These are phyloP conservation scores for Gopherus evgoodei DNA, from an alignment of 2,113 vertebrate genomes.

Conservation along the genomic window DNA sequence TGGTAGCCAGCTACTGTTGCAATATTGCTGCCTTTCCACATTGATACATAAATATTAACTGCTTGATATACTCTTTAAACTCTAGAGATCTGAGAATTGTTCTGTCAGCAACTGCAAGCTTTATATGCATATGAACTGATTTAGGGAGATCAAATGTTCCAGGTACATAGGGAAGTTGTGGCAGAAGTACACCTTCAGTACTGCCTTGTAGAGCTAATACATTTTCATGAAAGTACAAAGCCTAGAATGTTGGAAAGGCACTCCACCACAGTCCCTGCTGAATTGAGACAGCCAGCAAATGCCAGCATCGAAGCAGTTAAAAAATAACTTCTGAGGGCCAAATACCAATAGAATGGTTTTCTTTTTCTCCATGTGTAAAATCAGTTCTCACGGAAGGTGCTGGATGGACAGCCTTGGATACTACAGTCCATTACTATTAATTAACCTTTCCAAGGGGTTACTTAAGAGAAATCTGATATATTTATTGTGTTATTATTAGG, in stretches of 20 bases:
- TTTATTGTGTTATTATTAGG: background rate
- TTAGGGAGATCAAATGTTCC: background rate
- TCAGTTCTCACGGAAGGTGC: background rate
- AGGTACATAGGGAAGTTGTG: fast-evolving
- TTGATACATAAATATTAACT: constrained; percentile 74
- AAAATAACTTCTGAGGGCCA: background rate
- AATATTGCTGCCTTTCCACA: constrained; percentile 74
- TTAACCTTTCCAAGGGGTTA: background rate
- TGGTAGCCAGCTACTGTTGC: constrained; percentile 78
- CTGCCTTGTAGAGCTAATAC: background rate
- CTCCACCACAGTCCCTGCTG: fast-evolving
- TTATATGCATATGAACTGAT: background rate
- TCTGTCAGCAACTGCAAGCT: constrained; percentile 4
- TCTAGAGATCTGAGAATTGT: constrained; percentile 20
- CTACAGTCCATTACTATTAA: background rate
- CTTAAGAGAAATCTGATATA: background rate
- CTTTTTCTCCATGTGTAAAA: background rate
- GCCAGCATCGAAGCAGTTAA: fast-evolving
- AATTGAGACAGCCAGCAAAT: fast-evolving
- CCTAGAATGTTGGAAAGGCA: background rate
- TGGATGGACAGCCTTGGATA: background rate
- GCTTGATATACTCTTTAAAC: constrained; percentile 58
- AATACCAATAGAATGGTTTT: background rate
- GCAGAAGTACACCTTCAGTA: fast-evolving
- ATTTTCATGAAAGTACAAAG: fast-evolving